phyloP scores from a whole-genome alignment of 1,140 invertebrate genomes.

The Dendroctonus ponderosae region DNA sequence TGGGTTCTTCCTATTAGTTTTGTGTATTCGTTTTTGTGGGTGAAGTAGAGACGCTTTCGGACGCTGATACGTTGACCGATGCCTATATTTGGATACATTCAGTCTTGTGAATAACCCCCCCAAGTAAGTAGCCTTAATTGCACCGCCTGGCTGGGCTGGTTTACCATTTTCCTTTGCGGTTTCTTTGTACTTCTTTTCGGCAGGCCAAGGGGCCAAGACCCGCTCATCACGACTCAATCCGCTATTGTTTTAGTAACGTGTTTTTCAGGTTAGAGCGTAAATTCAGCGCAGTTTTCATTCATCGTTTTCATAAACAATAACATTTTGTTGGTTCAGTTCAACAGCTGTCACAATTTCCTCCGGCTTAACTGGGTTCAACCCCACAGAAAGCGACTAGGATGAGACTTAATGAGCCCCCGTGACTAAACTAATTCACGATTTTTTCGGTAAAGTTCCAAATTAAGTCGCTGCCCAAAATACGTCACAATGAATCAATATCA shows the following conservation, averaged over 20 bases:
- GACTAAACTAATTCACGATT: background rate
- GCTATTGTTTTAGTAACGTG: background rate
- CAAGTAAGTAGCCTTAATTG: conserved; percentile 14
- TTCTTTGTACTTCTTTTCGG: conserved; percentile 6
- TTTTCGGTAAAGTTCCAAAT: too few relatives aligned
- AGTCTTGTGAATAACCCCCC: background rate
- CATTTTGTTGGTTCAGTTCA: too few relatives aligned
- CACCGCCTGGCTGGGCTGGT: background rate
- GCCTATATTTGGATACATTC: conserved; percentile 19
- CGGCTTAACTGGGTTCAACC: too few relatives aligned
- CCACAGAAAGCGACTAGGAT: too few relatives aligned
- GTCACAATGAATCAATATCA: too few relatives aligned
- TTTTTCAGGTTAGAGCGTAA: conserved; percentile 5
- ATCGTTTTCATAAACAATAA: background rate
- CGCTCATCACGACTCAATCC: background rate
- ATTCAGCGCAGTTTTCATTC: conserved; percentile 1
- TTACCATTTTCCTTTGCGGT: conserved; percentile 1
- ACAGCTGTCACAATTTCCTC: too few relatives aligned
- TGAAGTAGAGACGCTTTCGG: conserved; percentile 35
- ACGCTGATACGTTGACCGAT: conserved; percentile 13
- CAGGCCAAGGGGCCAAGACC: background rate
- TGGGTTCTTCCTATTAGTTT: conserved; percentile 38
- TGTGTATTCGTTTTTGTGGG: conserved; percentile 43
- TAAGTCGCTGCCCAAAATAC: too few relatives aligned
- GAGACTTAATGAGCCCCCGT: background rate